Conservation (phyloP, 1,140 invertebrate species). For the Hesperophylax magnus region DNA sequence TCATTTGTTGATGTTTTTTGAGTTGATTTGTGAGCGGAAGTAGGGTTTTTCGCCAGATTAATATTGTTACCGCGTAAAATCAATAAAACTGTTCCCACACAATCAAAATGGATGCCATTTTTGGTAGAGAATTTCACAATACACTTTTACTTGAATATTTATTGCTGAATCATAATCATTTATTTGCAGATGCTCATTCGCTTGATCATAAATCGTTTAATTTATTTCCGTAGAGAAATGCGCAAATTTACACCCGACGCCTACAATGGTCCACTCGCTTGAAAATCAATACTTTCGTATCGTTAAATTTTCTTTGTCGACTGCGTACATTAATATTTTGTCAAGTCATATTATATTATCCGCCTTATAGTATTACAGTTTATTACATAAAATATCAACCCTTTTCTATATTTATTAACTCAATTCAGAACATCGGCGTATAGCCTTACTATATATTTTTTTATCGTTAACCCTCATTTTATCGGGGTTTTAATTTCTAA, state of each 20-base stretch:
- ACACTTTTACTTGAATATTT: slow-evolving; percentile 22
- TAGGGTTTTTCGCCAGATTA: slow-evolving; percentile 19
- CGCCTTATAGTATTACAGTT: too few species aligned
- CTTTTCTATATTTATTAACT: too few species aligned
- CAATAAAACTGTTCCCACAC: slow-evolving; percentile 40
- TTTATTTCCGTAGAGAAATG: slow-evolving; percentile 4
- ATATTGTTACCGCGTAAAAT: slow-evolving; percentile 49
- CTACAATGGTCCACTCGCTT: not conserved
- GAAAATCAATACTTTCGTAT: slow-evolving; percentile 26
- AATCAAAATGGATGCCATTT: slow-evolving; percentile 51
- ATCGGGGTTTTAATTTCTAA: not conserved
- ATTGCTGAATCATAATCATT: slow-evolving; percentile 5
- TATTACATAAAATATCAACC: too few species aligned
- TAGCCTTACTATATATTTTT: too few species aligned
- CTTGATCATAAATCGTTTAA: not conserved
- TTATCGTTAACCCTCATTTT: too few species aligned
- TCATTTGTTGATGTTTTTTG: slow-evolving; percentile 6
- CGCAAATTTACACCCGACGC: not conserved
- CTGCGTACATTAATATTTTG: slow-evolving; percentile 13
- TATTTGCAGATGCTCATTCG: not conserved
- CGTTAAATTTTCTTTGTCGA: slow-evolving; percentile 26
- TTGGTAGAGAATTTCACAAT: slow-evolving; percentile 33
- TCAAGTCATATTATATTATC: slow-evolving; percentile 2
- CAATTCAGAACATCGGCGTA: too few species aligned
- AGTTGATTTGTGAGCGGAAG: not conserved